phyloP scores from a whole-genome alignment of 30 jellyfish, hydroid and myxozoan genomes.

The Aurelia aurita complex sp. Pacific region DNA sequence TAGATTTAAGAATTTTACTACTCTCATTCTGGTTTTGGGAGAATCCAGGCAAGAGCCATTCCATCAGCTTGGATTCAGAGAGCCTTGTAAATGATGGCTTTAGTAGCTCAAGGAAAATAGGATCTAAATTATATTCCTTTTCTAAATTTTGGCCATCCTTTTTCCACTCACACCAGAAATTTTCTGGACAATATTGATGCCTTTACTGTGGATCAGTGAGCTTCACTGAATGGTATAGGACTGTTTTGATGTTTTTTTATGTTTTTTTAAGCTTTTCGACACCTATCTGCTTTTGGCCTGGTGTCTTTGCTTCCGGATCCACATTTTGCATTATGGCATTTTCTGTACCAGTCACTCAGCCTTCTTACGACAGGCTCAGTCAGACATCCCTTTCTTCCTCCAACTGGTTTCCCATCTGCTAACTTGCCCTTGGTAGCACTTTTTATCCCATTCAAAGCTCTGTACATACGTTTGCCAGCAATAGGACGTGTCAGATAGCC shows the following conservation, averaged over 20 bases:
- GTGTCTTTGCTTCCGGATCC: constrained; percentile 14
- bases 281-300: constrained; percentile 17
- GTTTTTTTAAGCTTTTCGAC: background rate
- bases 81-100: constrained; percentile 7
- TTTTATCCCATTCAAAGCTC: constrained; percentile 7
- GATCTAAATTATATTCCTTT: constrained; percentile 16
- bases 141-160: constrained; percentile 3
- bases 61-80: constrained; percentile 16
- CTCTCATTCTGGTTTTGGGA: constrained; percentile 38
- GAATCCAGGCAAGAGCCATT: background rate
- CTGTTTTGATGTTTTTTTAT: constrained; percentile 6
- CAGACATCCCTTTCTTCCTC: constrained; percentile 20
- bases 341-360: background rate
- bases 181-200: constrained; percentile 1
- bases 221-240: constrained; percentile 18
- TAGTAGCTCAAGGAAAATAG: constrained; percentile 1
- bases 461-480: constrained; percentile 17
- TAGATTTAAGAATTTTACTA: no score
- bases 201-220: background rate
- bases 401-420: constrained; percentile 30
- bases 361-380: constrained; percentile 16
- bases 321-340: constrained; percentile 25
- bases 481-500: no score
- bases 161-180: constrained; percentile 7
- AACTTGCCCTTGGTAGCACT: constrained; percentile 29